Base-by-base conservation (phyloP, 2,797 vertebrate species). In the Pantherophis vulpinus region DNA sequence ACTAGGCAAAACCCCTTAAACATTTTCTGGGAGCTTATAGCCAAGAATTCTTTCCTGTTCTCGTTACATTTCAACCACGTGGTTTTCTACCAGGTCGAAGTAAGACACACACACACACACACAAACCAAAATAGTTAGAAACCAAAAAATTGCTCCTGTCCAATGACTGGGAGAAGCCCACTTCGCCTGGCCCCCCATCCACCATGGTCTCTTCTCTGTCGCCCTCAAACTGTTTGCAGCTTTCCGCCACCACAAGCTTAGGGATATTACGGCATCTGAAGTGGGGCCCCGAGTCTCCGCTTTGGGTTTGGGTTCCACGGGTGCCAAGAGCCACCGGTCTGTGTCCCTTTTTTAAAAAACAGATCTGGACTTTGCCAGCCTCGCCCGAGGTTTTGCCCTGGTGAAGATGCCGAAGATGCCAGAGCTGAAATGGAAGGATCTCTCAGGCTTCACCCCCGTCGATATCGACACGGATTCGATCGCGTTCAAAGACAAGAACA, bases 351-450 rank as follows among this genome's bases (percentile, higher is more conserved):
- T 47, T 51, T 7, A 8, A 8, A 90, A 87, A 90, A 87, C 93
- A 99, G 99, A 99, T 97, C 98, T 99, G 95, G 98, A 99, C 95
- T 99, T 99, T 47, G 97, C 97, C 0, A 94, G 97, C 10, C 94
- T 99, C 61, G 99, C 99, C 4, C 97, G 95, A 37, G 99, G 99
- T 90, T 99, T 99, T 66, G 99, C 98, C 3, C 97, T 99, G 90
- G 98, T 99, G 13, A 98, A 97, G 94, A 98, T 99, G 98, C 99
- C 99, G 2, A 98, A 97, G 97, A 99, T 99, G 99, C 99, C 99
- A 0, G 99, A 99, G 90, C 96, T 99, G 58, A 98, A 95, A 94
- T 99, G 98, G 42, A 99, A 98, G 95, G 96, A 91, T 0, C 98
- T 99, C 60, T 98, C 98, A 0, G 98, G 97, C 10, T 99, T 99